Evolutionary conservation across 1,140 invertebrate genomes (phyloP).

Genomic region (Tribolium castaneum): DNA sequence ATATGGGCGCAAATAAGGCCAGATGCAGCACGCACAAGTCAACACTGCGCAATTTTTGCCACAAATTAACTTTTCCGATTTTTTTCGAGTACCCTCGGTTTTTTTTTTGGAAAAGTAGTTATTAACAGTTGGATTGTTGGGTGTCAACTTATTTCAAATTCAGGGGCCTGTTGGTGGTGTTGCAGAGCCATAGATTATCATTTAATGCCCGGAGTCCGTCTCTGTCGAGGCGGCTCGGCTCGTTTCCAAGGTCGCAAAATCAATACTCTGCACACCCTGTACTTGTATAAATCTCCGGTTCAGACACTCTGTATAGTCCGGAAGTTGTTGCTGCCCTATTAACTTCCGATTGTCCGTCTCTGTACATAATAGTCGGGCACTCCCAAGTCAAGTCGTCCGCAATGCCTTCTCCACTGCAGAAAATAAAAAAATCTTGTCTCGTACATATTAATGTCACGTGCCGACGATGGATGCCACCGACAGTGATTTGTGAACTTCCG

Average conservation of each 20-base stretch:
- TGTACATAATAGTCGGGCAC: constrained; percentile 20
- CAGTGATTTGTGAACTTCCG: constrained; percentile 46
- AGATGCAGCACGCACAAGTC: neutral
- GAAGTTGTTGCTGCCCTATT: constrained; percentile 42
- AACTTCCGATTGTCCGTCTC: constrained; percentile 44
- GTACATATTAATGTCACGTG: constrained; percentile 44
- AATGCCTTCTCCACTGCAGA: neutral
- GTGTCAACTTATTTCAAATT: no score
- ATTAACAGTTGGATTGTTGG: no score
- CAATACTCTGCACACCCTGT: constrained; percentile 7
- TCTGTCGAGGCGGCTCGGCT: no score
- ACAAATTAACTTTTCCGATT: no score
- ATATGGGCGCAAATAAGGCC: neutral
- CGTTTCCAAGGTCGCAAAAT: neutral
- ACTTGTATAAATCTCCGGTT: neutral
- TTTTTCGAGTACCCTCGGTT: no score
- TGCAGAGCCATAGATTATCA: neutral
- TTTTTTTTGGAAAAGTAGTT: no score
- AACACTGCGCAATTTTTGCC: no score
- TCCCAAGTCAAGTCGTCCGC: constrained; percentile 15
- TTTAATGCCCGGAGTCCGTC: no score
- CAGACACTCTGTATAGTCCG: constrained; percentile 1
- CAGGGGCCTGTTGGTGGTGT: neutral
- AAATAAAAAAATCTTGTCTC: constrained; percentile 12
- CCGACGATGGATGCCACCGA: constrained; percentile 31